Base-by-base conservation (phyloP, 1,140 invertebrate genomes). In the Dreissena rostriformis region DNA sequence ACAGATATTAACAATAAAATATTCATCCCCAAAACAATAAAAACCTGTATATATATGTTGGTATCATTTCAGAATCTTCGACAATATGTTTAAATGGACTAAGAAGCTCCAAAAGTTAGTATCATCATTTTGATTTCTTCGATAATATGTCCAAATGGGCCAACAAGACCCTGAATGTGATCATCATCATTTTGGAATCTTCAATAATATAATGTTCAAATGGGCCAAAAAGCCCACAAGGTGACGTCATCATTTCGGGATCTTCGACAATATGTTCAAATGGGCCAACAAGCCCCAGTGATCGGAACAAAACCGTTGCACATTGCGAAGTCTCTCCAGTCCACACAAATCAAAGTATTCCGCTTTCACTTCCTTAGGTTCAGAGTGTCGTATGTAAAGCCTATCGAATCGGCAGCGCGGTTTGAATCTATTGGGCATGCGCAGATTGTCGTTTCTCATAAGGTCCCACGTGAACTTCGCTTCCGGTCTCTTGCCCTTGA, bases 381-480 rank as follows among this genome's bases (percentile, higher is more conserved):
- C 70, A 8, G 93, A 87, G 55, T 92, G 87, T 19, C 93, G 85
- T 0, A 95, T 86, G 86, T 95, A 95, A 0, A 95, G 84, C n/a
- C 95, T 88, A 90, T 96, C 95, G 92, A 96, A 96, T 12, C 95
- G 92, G 82, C 89, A 93, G 8, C 92, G 88, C 8, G 95, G 94
- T 82, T 94, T 93, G 84, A 91, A 94, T 77, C 89, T 89, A 7
- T 86, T 84, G 2, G 90, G 84, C 67, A 93, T 88, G 82, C 93
- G 88, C 14, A 91, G 84, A 85, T 95, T 95, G 77, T 94, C 93
- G 90, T 95, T 95, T 51, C 94, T 88, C 12, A 70, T 91, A 70
- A 93, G 92, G 87, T 96, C 95, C 95, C 95, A 96, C 0, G 95
- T 96, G 85, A 93, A 95, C 71, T 93, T 89, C 57, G 93, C 94